Base-by-base conservation (phyloP, 2,888 invertebrate genomes). In the Diarsia dahlii region DNA sequence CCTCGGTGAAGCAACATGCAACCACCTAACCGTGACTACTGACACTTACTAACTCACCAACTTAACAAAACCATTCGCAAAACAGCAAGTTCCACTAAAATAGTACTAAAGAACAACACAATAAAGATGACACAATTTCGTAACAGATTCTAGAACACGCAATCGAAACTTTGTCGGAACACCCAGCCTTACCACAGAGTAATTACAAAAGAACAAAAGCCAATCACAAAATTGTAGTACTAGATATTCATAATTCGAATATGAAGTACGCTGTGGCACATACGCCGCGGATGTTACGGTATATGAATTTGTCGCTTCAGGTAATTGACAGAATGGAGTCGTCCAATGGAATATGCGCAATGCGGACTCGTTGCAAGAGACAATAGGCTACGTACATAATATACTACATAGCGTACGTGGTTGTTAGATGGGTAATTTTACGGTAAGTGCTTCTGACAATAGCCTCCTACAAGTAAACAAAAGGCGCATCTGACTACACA, bases 371-470 rank as follows among this genome's bases (percentile, higher is more conserved):
- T 88, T 87, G 84, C 84, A 81, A 83, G 82, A 89, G 84, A 90
- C 89, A 90, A 91, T 90, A 85, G 87, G 71, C 79, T 79, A 70
- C 71, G 80, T 78, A 87, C 83, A 83, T 88, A 74, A 87, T 87
- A 76, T 89, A 87, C 76, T 85, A 87, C 85, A 90, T 86, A 85
- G 84, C 89, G 89, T 79, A 79, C 76, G 34, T 84, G 81, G 90
- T 90, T 91, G 91, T 80, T 90, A 91, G 91, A 88, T 89, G 90
- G 92, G 94, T 94, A 95, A 95, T 95, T 95, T 95, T 95, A 94
- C 95, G 93, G 95, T 95, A 92, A 90, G 90, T 93, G 94, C 91
- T 88, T 92, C 89, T 91, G 91, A 94, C 94, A 95, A 95, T 95
- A 91, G 94, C 89, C 89, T 90, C 90, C 92, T 93, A 90, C 91